phyloP scores from a whole-genome alignment of 1,140 invertebrate genomes.

The Sinonovacula constricta region DNA sequence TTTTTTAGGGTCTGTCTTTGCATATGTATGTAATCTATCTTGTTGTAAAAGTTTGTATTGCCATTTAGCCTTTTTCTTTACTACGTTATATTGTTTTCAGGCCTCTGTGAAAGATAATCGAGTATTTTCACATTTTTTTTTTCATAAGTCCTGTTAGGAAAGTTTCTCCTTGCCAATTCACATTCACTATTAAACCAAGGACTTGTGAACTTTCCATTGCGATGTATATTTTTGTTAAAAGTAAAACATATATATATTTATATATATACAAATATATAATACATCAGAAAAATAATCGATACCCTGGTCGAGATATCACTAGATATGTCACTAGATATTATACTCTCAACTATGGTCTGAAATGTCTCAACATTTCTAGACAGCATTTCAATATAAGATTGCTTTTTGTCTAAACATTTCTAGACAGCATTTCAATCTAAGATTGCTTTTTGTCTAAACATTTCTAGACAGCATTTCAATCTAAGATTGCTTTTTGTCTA shows the following conservation, averaged over 20 bases:
- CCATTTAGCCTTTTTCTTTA: too few species aligned
- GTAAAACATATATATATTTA: neutral
- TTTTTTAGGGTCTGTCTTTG: neutral
- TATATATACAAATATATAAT: neutral
- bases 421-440: too few species aligned
- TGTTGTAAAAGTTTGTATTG: too few species aligned
- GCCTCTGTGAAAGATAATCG: neutral
- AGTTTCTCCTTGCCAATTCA: neutral
- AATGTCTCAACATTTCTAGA: too few species aligned
- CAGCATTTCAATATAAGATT: too few species aligned
- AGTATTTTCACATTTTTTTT: neutral
- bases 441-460: too few species aligned
- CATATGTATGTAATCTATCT: too few species aligned
- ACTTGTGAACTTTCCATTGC: too few species aligned
- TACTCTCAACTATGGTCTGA: too few species aligned
- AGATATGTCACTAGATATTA: neutral
- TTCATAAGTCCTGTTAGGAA: neutral
- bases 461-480: too few species aligned
- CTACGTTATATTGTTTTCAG: neutral
- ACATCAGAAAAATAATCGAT: neutral
- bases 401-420: neutral
- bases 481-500: neutral
- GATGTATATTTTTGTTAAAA: neutral
- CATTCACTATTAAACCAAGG: neutral
- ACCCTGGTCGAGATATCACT: neutral